phyloP scores from a whole-genome alignment of 2,113 vertebrate genomes.

The Desmodus rotundus region DNA sequence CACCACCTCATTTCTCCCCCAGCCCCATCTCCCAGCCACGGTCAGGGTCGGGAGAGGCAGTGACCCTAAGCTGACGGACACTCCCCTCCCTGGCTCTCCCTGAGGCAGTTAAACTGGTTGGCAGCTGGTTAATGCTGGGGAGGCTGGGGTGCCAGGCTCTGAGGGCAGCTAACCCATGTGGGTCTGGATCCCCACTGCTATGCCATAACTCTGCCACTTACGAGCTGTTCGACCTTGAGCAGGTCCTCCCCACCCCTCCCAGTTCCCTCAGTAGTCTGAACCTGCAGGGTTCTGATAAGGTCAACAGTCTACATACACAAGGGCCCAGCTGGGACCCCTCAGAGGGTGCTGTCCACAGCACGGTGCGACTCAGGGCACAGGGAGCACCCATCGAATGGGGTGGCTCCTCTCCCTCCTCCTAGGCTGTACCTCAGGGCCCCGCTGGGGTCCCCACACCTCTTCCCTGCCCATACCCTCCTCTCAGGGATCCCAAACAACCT shows the following conservation, averaged over 20 bases:
- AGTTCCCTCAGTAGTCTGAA: background rate
- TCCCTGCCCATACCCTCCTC: background rate
- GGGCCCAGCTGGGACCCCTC: background rate
- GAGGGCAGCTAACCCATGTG: background rate
- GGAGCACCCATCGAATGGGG: no score
- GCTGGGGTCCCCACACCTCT: background rate
- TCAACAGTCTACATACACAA: background rate
- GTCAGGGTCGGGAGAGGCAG: no score
- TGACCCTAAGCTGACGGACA: background rate
- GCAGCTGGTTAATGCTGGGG: background rate
- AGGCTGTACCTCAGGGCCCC: background rate
- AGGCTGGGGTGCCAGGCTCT: background rate
- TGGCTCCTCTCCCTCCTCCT: background rate
- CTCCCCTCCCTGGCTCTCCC: background rate
- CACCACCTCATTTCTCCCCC: background rate
- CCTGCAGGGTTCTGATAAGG: background rate
- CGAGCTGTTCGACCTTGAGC: background rate
- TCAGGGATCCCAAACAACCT: background rate
- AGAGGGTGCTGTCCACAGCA: background rate
- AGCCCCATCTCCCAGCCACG: background rate
- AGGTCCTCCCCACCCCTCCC: background rate
- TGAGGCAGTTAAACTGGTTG: background rate
- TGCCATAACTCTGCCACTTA: no score
- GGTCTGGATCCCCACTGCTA: background rate
- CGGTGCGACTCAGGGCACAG: accelerated